Conservation (phyloP, 2,797 vertebrate species). For the Cephalopachus bancanus region DNA sequence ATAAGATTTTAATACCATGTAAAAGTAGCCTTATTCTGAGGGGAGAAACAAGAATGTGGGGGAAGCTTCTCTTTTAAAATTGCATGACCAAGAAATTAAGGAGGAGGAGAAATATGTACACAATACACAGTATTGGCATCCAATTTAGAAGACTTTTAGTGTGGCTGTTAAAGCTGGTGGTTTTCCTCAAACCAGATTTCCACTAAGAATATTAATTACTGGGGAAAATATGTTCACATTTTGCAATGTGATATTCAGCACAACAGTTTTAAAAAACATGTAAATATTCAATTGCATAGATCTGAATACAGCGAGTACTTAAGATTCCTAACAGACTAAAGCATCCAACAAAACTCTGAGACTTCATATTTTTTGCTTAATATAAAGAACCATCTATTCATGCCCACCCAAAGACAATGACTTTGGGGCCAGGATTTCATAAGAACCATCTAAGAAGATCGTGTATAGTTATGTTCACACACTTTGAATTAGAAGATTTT, state of each 20-base stretch:
- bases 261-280: neutral
- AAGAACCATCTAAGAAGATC: neutral
- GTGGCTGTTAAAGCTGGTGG: neutral
- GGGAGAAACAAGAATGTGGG: neutral
- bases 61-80: constrained; percentile 44
- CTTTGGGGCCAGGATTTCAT: too few relatives aligned
- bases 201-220: neutral
- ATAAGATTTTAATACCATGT: neutral
- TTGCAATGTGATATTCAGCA: neutral
- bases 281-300: neutral
- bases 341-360: neutral
- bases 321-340: neutral
- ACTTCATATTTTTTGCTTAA: neutral
- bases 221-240: constrained; percentile 1
- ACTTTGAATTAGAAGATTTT: constrained; percentile 2
- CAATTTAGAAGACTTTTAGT: neutral
- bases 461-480: neutral
- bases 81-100: neutral
- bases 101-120: neutral
- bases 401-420: too few relatives aligned
- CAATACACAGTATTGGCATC: neutral
- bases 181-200: constrained; percentile 35
- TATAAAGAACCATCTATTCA: neutral
- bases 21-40: neutral
- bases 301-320: neutral